Conservation (phyloP, 2,797 vertebrate species). For the Allobates femoralis region DNA sequence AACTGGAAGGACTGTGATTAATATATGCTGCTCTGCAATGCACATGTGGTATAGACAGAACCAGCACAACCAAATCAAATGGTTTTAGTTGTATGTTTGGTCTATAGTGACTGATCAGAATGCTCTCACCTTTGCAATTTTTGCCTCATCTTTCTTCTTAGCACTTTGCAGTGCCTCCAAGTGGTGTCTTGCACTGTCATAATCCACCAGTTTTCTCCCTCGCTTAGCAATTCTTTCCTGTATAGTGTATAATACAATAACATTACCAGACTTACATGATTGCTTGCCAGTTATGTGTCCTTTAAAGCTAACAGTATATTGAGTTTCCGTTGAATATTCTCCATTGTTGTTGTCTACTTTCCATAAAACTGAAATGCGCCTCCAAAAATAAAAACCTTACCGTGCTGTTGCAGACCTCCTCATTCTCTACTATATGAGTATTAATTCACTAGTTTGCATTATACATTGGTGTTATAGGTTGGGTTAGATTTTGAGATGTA, state of each 20-base stretch:
- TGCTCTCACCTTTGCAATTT: slow-evolving; percentile 74
- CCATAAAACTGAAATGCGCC: no score
- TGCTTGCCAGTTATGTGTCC: not conserved
- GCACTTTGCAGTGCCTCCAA: slow-evolving; percentile 78
- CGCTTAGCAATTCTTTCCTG: slow-evolving; percentile 80
- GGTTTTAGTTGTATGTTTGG: not conserved
- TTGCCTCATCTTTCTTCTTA: slow-evolving; percentile 81
- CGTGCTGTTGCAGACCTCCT: no score
- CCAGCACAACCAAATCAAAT: no score
- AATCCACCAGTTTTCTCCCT: slow-evolving; percentile 80
- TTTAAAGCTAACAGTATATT: not conserved
- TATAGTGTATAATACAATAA: not conserved
- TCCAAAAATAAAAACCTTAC: no score
- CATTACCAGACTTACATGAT: not conserved
- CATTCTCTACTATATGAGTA: no score
- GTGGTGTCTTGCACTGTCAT: slow-evolving; percentile 80
- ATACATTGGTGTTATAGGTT: no score
- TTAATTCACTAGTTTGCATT: no score
- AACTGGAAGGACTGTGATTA: not conserved
- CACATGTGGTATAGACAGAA: not conserved
- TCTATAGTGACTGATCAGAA: not conserved
- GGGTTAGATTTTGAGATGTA: no score
- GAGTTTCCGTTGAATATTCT: not conserved
- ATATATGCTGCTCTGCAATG: not conserved
- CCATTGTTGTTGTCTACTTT: no score